Evolutionary conservation across 1,140 invertebrate species (phyloP).

Genomic region (Varroa destructor): DNA sequence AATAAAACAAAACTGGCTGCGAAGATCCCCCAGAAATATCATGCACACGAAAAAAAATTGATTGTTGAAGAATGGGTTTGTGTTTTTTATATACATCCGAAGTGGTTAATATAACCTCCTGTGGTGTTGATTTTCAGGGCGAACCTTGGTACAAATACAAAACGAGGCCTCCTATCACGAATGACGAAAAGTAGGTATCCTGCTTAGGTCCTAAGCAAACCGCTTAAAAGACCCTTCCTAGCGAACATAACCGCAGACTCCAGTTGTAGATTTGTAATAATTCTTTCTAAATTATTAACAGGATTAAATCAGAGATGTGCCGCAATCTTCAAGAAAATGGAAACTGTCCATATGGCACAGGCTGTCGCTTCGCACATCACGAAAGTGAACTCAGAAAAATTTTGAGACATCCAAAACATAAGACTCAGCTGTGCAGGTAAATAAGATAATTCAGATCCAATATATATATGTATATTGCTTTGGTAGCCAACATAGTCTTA

Average conservation of each 20-base stretch:
- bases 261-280: no score
- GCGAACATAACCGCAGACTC: no score
- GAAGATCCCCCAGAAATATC: no score
- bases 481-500: no score
- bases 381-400: slow-evolving; percentile 1
- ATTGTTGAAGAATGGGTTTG: no score
- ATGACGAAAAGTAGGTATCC: slow-evolving; percentile 16
- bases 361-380: slow-evolving; percentile 4
- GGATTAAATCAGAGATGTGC: slow-evolving; percentile 22
- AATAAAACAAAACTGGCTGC: no score
- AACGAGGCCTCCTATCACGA: slow-evolving; percentile 5
- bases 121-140: neutral
- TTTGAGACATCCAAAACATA: slow-evolving; percentile 17
- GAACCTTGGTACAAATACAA: slow-evolving; percentile 19
- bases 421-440: slow-evolving; percentile 21
- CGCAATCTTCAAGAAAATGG: slow-evolving; percentile 8
- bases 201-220: no score
- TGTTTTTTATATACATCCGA: no score
- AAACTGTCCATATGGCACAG: neutral
- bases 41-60: no score
- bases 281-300: neutral
- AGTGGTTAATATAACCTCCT: no score
- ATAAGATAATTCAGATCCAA: neutral
- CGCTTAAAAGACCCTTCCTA: no score
- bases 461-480: no score